A percentile compares a stretch with the other conserved stretches of the same genome.
phyloP scores from a whole-genome alignment of 2,888 invertebrate genomes.

The Brassicogethes aeneus region DNA sequence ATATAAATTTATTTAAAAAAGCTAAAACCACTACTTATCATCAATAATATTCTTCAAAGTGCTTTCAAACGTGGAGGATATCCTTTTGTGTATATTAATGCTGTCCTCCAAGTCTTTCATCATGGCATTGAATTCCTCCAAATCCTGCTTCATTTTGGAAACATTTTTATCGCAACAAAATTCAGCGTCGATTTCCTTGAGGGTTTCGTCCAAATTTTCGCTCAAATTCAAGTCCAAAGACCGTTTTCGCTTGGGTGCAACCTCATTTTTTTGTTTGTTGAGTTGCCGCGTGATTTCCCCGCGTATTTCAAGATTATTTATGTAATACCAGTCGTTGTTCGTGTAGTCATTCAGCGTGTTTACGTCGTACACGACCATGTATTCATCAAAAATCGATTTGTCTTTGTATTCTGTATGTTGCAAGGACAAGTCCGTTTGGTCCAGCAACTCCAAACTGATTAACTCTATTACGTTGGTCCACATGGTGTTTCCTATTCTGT shows the following conservation, averaged over 20 bases:
- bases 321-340: slow-evolving; percentile 52
- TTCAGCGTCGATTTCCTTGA: slow-evolving; percentile 2
- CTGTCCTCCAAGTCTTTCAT: slow-evolving; percentile 35
- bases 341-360: slow-evolving; percentile 46
- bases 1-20: too few species aligned
- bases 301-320: slow-evolving; percentile 38
- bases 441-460: slow-evolving; percentile 48
- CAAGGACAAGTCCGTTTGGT: slow-evolving; percentile 35
- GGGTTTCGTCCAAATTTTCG: slow-evolving; percentile 13
- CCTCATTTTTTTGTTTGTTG: slow-evolving; percentile 8
- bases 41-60: slow-evolving; percentile 18
- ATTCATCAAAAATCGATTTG: slow-evolving; percentile 28
- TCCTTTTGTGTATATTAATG: slow-evolving; percentile 30
- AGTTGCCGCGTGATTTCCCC: slow-evolving; percentile 25
- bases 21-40: too few species aligned
- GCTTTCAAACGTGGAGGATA: slow-evolving; percentile 23
- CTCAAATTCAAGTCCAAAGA: slow-evolving; percentile 6
- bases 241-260: slow-evolving; percentile 5
- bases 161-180: slow-evolving; percentile 3
- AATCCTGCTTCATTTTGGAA: slow-evolving; percentile 19
- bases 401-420: slow-evolving; percentile 23
- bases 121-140: slow-evolving; percentile 26
- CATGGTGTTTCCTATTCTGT: slow-evolving; percentile 41
- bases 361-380: slow-evolving; percentile 49
- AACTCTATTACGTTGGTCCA: slow-evolving; percentile 49